Evolutionary conservation across 2,797 vertebrate species (phyloP).

Genomic region (Tachyglossus aculeatus): DNA sequence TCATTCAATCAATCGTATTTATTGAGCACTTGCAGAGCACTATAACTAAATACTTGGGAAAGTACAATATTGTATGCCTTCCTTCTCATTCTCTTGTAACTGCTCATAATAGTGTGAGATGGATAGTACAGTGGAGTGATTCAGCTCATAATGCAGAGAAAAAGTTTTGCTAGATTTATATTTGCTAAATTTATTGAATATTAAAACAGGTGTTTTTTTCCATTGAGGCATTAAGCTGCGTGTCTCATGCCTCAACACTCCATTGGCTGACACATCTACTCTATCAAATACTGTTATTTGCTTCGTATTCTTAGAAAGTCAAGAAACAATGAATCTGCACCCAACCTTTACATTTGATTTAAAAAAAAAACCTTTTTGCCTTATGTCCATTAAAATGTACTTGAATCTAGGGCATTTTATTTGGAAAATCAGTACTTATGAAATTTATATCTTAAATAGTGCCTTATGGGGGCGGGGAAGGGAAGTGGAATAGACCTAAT

Average conservation of each 20-base stretch:
- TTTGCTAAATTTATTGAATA: constrained; percentile 3
- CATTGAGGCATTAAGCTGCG: neutral
- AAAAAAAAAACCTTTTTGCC: too few species aligned
- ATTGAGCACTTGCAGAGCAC: too few species aligned
- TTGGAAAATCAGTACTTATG: too few species aligned
- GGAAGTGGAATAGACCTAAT: too few species aligned
- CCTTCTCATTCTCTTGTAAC: neutral
- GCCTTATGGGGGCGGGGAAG: too few species aligned
- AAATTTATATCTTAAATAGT: too few species aligned
- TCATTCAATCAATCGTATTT: too few species aligned
- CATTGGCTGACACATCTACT: neutral
- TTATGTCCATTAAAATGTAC: too few species aligned
- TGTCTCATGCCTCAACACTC: neutral
- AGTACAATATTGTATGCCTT: too few species aligned
- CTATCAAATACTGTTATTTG: neutral
- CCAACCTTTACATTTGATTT: neutral
- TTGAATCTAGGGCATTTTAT: too few species aligned
- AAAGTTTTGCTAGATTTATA: constrained; percentile 11
- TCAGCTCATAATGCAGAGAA: neutral
- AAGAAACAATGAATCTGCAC: neutral
- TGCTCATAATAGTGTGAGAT: neutral
- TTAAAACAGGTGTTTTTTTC: neutral
- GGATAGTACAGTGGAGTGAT: neutral
- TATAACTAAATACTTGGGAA: too few species aligned
- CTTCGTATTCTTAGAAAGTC: neutral